Evolutionary conservation across 1,140 invertebrate species (phyloP), one percentile per base, ranked within the genome.

Genomic region (Diplogasteroides magnus): DNA sequence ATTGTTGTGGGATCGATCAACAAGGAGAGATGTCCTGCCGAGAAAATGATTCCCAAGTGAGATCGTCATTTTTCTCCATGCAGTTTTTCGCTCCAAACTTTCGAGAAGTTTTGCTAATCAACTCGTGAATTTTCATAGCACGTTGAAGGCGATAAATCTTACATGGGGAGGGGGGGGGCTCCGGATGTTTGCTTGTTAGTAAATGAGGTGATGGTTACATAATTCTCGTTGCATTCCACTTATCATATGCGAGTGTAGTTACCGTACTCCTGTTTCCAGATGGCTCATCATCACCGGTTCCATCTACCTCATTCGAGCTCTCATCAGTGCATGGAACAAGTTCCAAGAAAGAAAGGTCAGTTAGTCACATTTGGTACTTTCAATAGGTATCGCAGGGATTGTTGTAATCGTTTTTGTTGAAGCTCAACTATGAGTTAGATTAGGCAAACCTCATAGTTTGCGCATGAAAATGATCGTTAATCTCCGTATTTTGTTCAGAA

Each of bases 231-330:
- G 6, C 37, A 48, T 48, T 19, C 37, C 19, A 6, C 37, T 11
- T 48, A 48, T n/a, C n/a, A n/a, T n/a, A n/a, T n/a, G n/a, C n/a
- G n/a, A n/a, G n/a, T n/a, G n/a, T n/a, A n/a, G n/a, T n/a, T n/a
- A 48, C 37, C 19, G 19, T 48, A 48, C 19, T 48, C 37, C 6
- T 48, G 19, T 48, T 48, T 48, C 6, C 25, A 67, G 32, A 2
- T 73, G 71, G 71, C 71, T 73, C 64, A 26, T 74, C 28, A 27
- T 74, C 3, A 28, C 61, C 63, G 71, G 71, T 31, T 29, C n/a
- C 6, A 68, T 61, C 19, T 27, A 32, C 15, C 65, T 73, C 56
- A 65, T 74, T 60, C 67, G 67, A 48, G 59, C 61, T 28, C 71
- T 60, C 31, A 69, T 68, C 37, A 74, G 68, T 62, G 74, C 73